These are phyloP conservation scores for Trididemnum miniatum DNA, from an alignment of 23 tunicate genomes.

Conservation along the genomic window DNA sequence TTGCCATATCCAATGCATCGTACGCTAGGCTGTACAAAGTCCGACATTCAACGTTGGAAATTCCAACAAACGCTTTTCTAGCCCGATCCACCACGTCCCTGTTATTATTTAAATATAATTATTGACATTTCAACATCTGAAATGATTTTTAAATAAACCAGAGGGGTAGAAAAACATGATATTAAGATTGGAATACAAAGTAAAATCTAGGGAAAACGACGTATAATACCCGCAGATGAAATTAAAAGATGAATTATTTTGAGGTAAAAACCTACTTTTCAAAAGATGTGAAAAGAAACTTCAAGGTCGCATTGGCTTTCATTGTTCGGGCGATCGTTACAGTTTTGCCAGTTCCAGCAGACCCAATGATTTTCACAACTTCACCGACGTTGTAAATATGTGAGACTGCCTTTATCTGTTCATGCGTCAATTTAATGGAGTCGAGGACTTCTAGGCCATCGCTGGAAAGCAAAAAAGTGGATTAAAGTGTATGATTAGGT, in stretches of 20 bases:
- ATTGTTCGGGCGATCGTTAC: slow-evolving; percentile 33
- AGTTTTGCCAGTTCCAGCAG: slow-evolving; percentile 68
- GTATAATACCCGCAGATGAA: too few species aligned
- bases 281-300: slow-evolving; percentile 56
- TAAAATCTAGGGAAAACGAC: too few species aligned
- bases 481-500: too few species aligned
- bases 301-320: slow-evolving; percentile 26
- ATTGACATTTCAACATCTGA: too few species aligned
- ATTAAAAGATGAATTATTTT: too few species aligned
- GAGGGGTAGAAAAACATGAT: too few species aligned
- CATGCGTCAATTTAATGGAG: slow-evolving; percentile 38
- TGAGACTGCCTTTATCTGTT: slow-evolving; percentile 37
- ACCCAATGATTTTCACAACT: slow-evolving; percentile 49
- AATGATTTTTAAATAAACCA: too few species aligned
- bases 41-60: slow-evolving; percentile 32
- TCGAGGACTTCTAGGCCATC: too few species aligned
- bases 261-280: slow-evolving; percentile 56
- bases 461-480: too few species aligned
- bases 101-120: too few species aligned
- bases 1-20: slow-evolving; percentile 35
- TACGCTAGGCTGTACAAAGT: slow-evolving; percentile 63
- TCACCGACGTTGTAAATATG: slow-evolving; percentile 37
- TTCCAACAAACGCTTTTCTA: slow-evolving; percentile 6
- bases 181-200: too few species aligned
- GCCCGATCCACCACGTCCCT: slow-evolving; percentile 61